Base-by-base conservation (phyloP, 2,113 vertebrate species). In the Siniperca knerii region DNA sequence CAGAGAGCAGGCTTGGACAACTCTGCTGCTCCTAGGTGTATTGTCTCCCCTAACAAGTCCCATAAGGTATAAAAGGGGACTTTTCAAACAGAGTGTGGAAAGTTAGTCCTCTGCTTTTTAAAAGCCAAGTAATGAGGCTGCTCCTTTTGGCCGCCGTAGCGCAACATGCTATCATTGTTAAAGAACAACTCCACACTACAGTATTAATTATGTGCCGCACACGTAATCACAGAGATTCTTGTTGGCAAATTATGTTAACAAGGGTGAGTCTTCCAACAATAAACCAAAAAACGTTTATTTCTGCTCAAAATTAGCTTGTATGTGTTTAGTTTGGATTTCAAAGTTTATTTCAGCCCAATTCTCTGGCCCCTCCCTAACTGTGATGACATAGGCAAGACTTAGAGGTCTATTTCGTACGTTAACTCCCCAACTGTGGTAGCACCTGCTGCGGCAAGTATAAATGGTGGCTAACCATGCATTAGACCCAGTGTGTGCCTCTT, bases 31-130 rank as follows among this genome's bases (percentile, higher is more conserved):
- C 90, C 90, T 83, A 93, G 91, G 92, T 93, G 92, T 76, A 92
- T 92, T 91, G 90, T 93, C 86, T 90, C 88, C 68, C 55, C 82
- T 85, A 92, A 94, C 89, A 93, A 90, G 89, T 70, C 90, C 79
- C 85, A 77, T 62, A 76, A 92, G 91, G 91, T 91, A 88, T 86
- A 84, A 92, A 85, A 81, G 81, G 87, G 86, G 70, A 67, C 80
- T 12, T 87, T 90, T 86, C 72, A 35, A 79, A 85, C 23, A 37
- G 75, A 90, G 82, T 60, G 65, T 54, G 61, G 76, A 90, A 87
- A 92, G 86, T 90, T 89, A 69, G 80, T 77, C 82, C 70, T 76
- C 77, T 76, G 87, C 54, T 80, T 92, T 87, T 90, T 89, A 91
- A 90, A 92, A 89, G 80, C 83, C 87, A 82, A 85, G 87, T 92